Evolutionary conservation across 1,140 invertebrate genomes (phyloP), one percentile per base, ranked within the genome.

Genomic region (Drosophila orena): DNA sequence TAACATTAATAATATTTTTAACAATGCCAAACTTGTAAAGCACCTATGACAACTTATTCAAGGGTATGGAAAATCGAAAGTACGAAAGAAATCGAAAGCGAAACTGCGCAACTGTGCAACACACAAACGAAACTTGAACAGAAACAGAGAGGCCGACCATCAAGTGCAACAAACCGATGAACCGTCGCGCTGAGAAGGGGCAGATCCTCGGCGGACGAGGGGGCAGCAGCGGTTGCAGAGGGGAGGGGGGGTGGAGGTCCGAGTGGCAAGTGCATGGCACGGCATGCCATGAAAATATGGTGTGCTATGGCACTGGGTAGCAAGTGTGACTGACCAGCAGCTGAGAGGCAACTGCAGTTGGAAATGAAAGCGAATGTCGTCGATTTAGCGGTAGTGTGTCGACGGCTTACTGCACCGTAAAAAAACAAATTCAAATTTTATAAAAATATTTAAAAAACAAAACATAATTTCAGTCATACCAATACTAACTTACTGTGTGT

Each of bases 281-380:
- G 50, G 65, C 76, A 65, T 59, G 77, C 58, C 58, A 54, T 68
- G 64, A 52, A 68, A 68, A 65, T 68, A 68, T 68, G 59, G 77
- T 69, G 57, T 77, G 77, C 35, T 59, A 49, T 65, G 68, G 54
- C 68, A 59, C 56, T 72, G 60, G 47, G 72, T 66, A 76, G 72
- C 72, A 76, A 79, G 61, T 83, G 75, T 77, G 75, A 79, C 65
- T 83, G 83, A 86, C 83, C 81, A 88, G 58, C 78, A 69, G 52
- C 47, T 34, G 66, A 50, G 72, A 43, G 59, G 70, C 58, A 47
- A 57, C 40, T 74, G 65, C 77, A 64, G 56, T 43, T 77, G 53
- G 57, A 86, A 86, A 86, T 83, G 83, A 86, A 86, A 88, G 83
- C 81, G 83, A 86, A 86, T 86, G 81, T 86, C 83, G 81, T 70